Evolutionary conservation across 2,888 invertebrate species (phyloP).

Genomic region (Disparrhopalites patrizii): DNA sequence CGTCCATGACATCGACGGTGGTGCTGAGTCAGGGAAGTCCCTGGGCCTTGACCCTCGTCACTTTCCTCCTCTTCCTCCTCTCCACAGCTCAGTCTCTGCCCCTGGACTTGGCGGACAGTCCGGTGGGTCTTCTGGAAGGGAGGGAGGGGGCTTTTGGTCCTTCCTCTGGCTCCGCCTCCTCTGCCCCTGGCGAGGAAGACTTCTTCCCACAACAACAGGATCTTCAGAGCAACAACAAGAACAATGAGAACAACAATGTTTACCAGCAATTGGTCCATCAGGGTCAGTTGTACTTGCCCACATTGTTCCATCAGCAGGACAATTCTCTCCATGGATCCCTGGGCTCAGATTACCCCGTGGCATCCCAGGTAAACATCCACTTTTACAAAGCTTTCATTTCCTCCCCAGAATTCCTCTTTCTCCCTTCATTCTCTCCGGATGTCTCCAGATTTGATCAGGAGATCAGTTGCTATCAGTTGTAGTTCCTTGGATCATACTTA

Average conservation of each 20-base stretch:
- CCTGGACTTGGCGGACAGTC: conserved; percentile 6
- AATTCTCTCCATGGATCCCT: background rate
- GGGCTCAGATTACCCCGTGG: conserved; percentile 7
- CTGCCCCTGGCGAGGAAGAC: background rate
- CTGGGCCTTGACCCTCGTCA: conserved; percentile 9
- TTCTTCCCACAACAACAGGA: background rate
- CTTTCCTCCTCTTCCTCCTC: conserved; percentile 9
- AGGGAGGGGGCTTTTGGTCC: background rate
- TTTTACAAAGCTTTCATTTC: background rate
- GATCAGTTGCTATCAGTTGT: no score
- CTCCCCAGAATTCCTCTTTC: background rate
- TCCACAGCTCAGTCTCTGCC: conserved; percentile 16
- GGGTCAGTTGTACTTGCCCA: conserved; percentile 24
- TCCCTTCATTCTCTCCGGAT: no score
- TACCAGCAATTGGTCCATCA: conserved; percentile 18
- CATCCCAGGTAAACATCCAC: conserved; percentile 12
- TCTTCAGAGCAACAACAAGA: background rate
- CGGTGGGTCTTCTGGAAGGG: background rate
- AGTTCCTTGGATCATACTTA: no score
- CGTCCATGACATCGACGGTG: background rate
- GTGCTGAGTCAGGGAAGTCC: background rate
- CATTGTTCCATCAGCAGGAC: conserved; percentile 7
- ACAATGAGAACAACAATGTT: background rate
- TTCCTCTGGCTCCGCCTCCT: no score
- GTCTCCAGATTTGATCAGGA: background rate